These are phyloP conservation scores for Australoheros facetus DNA, from an alignment of 2,797 vertebrate genomes.

Conservation along the genomic window DNA sequence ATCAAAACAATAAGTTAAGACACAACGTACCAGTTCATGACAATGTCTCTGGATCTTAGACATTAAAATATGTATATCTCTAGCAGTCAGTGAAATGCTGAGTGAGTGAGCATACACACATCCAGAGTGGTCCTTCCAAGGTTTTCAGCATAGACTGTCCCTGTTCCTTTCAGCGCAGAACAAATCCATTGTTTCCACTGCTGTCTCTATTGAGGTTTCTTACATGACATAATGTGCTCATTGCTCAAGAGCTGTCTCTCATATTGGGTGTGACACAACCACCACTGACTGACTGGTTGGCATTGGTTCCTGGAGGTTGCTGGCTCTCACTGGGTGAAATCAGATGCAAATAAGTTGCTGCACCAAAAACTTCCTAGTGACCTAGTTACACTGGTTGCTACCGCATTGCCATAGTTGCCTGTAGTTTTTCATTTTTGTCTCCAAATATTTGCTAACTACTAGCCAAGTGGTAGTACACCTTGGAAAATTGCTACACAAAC, in stretches of 20 bases:
- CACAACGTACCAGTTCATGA: not conserved
- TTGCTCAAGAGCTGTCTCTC: not conserved
- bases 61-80: not conserved
- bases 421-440: too few relatives aligned
- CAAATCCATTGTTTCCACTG: slow-evolving; percentile 30
- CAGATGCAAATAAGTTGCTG: not conserved
- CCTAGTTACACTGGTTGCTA: too few relatives aligned
- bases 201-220: not conserved
- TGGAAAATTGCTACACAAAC: too few relatives aligned
- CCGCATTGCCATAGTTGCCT: too few relatives aligned
- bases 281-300: not conserved
- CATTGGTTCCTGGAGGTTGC: not conserved
- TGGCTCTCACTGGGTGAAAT: not conserved
- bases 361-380: too few relatives aligned
- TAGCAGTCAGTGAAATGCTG: slow-evolving; percentile 13
- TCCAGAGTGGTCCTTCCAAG: not conserved
- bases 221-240: not conserved
- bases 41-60: not conserved
- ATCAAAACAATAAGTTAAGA: slow-evolving; percentile 29
- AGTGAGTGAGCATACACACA: not conserved
- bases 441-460: too few relatives aligned
- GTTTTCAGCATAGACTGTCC: not conserved
- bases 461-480: too few relatives aligned
- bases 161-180: slow-evolving; percentile 1
- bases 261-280: not conserved